A percentile compares a stretch with the other conserved stretches of the same genome.
Evolutionary conservation across 2,888 invertebrate species (phyloP).

Genomic region (Mactromeris polynyma): DNA sequence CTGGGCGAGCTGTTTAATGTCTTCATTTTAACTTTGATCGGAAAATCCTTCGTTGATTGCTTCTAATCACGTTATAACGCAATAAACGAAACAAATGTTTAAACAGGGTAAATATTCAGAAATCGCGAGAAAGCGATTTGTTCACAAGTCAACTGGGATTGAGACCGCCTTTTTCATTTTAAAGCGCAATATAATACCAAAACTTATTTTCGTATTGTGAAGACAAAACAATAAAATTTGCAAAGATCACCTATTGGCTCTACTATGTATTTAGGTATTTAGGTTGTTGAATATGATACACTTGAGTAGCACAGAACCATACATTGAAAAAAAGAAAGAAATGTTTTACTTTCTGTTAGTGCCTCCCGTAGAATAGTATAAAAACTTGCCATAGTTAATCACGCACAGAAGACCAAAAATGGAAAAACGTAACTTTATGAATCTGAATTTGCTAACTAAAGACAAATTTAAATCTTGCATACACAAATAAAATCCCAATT

Average conservation of each 20-base stretch:
- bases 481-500: too few relatives aligned
- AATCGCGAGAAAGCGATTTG: background rate
- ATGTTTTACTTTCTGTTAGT: too few relatives aligned
- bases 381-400: too few relatives aligned
- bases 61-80: slow-evolving; percentile 28
- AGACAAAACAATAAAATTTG: background rate
- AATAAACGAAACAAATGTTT: slow-evolving; percentile 20
- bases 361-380: too few relatives aligned
- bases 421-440: too few relatives aligned
- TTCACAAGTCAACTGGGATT: background rate
- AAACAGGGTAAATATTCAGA: background rate
- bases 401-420: too few relatives aligned
- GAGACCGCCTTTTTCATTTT: background rate
- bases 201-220: background rate
- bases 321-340: too few relatives aligned
- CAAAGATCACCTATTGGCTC: background rate
- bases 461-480: too few relatives aligned
- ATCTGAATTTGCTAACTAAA: too few relatives aligned
- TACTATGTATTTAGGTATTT: too few relatives aligned
- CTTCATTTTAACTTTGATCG: slow-evolving; percentile 44
- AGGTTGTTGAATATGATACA: too few relatives aligned
- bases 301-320: too few relatives aligned
- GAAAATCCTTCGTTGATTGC: slow-evolving; percentile 29
- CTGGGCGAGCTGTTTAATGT: slow-evolving; percentile 42
- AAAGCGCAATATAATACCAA: slow-evolving; percentile 10